Evolutionary conservation across 2,888 invertebrate species (phyloP), one percentile per base, ranked within the genome.

Genomic region (Anorthoa munda): DNA sequence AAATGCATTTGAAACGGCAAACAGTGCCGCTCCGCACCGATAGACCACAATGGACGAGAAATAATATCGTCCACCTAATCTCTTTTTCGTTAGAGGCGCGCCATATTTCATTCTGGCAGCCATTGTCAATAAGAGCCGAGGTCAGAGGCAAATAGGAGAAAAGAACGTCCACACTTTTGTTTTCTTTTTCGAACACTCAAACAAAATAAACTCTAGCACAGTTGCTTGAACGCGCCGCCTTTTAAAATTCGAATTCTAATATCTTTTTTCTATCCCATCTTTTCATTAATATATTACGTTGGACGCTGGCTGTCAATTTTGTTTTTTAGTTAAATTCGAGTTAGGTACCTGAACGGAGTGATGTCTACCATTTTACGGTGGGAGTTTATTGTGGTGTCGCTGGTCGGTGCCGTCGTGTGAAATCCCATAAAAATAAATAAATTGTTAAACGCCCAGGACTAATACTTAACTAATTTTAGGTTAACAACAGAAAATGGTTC

Each of bases 101-200:
- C 95, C 95, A 95, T 96, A 96, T 95, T 95, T 96, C 95, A 96
- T 96, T 93, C 94, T 94, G 95, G 94, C 95, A 95, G 95, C 94
- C 93, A 95, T 96, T 96, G 96, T 96, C 95, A 95, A 95, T 95
- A 95, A 91, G 91, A 92, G 88, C 93, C 93, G 95, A 94, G 95
- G 95, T 95, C 95, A 95, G 94, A 93, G 94, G 94, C 95, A 95
- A 95, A 95, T 94, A 95, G 93, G 92, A 95, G 93, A 95, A 95
- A 95, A 95, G 91, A 94, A 92, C 92, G 83, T 86, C 89, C 82
- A 86, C 89, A 93, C 91, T 94, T 94, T 95, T 95, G 93, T 95
- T 95, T 94, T 94, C 93, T 95, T 95, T 95, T 92, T 91, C 89
- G 91, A 93, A 92, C 92, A 93, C 93, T 94, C 94, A 92, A 94